Conservation (phyloP, 1,140 invertebrate genomes). For the Rhopalosiphum maidis region DNA sequence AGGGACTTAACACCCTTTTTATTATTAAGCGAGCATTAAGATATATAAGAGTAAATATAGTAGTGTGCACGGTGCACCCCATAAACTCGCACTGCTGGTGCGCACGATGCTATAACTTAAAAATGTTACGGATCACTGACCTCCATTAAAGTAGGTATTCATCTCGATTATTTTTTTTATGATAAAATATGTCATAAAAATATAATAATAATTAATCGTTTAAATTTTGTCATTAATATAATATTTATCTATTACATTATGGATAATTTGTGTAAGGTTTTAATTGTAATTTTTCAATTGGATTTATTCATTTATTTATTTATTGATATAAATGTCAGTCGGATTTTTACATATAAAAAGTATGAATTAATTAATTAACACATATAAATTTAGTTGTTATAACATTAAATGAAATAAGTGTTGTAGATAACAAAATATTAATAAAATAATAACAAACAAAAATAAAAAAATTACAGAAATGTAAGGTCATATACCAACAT, state of each 20-base stretch:
- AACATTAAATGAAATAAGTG: too few species aligned
- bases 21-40: background rate
- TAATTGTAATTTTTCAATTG: background rate
- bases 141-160: background rate
- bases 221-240: background rate
- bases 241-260: background rate
- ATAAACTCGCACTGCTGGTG: background rate
- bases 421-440: too few species aligned
- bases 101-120: background rate
- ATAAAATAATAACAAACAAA: too few species aligned
- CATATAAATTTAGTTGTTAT: too few species aligned
- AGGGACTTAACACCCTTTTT: background rate
- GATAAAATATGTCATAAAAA: background rate
- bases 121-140: slow-evolving; percentile 17
- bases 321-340: too few species aligned
- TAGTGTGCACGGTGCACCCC: background rate
- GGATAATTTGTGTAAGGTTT: background rate
- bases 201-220: background rate
- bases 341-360: too few species aligned
- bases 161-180: background rate
- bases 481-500: too few species aligned
- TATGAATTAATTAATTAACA: too few species aligned
- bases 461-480: too few species aligned
- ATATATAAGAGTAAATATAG: background rate
- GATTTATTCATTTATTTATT: too few species aligned